These are phyloP conservation scores for Lepus americanus DNA, from an alignment of 2,113 vertebrate species.

Conservation along the genomic window DNA sequence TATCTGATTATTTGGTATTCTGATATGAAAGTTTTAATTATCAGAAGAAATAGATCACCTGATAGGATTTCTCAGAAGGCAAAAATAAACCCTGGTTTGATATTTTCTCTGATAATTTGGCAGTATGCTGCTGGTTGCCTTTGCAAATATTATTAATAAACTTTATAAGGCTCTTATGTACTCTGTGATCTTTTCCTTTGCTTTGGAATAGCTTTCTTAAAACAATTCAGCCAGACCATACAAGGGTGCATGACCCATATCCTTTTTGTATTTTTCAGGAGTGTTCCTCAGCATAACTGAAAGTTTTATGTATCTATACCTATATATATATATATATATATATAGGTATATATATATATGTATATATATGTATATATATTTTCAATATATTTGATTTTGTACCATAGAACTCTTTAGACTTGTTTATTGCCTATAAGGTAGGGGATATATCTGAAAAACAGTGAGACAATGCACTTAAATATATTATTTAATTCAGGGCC, in stretches of 20 bases:
- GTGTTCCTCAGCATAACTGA: background rate
- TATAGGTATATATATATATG: too few relatives aligned
- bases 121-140: background rate
- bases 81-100: constrained; percentile 12
- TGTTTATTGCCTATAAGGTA: background rate
- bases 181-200: background rate
- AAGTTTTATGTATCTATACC: background rate
- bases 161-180: background rate
- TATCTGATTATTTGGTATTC: constrained; percentile 19
- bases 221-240: background rate
- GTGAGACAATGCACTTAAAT: background rate
- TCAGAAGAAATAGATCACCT: background rate
- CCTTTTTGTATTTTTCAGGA: background rate
- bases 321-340: too few relatives aligned
- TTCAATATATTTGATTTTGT: background rate
- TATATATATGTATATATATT: too few relatives aligned
- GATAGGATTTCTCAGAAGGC: background rate
- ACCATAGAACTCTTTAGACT: background rate
- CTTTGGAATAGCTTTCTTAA: background rate
- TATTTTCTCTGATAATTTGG: constrained; percentile 29
- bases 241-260: background rate
- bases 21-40: background rate
- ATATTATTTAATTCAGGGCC: background rate
- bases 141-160: background rate
- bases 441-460: background rate